These are phyloP conservation scores for Centroberyx gerrardi DNA, from an alignment of 2,797 vertebrate species.

Conservation along the genomic window DNA sequence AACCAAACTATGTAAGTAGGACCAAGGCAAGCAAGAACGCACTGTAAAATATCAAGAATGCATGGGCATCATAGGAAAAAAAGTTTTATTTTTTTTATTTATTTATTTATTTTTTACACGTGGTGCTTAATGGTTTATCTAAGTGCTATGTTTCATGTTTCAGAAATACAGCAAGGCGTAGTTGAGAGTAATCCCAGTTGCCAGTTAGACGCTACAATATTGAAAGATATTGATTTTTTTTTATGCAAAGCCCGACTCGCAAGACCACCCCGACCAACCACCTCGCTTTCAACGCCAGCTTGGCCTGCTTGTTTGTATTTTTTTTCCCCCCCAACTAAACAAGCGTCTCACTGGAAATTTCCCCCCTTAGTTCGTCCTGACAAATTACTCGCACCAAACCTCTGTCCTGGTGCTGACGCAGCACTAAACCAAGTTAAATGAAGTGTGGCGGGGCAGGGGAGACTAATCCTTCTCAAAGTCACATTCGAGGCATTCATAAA, in stretches of 20 bases:
- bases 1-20: not conserved
- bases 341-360: conserved; percentile 38
- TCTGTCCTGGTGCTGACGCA: conserved; percentile 49
- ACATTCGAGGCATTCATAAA: conserved; percentile 49
- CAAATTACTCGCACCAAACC: conserved; percentile 44
- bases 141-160: not conserved
- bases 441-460: conserved; percentile 48
- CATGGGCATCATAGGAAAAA: not conserved
- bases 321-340: conserved; percentile 20
- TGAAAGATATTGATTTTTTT: not conserved
- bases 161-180: not conserved
- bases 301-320: conserved; percentile 2
- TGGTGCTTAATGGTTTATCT: not conserved
- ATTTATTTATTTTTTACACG: not conserved
- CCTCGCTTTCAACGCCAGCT: conserved; percentile 25
- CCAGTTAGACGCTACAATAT: not conserved
- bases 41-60: not conserved
- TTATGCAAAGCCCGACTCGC: not conserved
- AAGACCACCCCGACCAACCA: not conserved
- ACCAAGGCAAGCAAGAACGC: not conserved
- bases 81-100: not conserved
- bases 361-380: conserved; percentile 28
- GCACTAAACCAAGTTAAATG: conserved; percentile 61
- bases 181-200: not conserved
- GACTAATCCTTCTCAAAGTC: conserved; percentile 64